phyloP scores from a whole-genome alignment of 2,113 vertebrate species.

The Microcebus ravelobensis region DNA sequence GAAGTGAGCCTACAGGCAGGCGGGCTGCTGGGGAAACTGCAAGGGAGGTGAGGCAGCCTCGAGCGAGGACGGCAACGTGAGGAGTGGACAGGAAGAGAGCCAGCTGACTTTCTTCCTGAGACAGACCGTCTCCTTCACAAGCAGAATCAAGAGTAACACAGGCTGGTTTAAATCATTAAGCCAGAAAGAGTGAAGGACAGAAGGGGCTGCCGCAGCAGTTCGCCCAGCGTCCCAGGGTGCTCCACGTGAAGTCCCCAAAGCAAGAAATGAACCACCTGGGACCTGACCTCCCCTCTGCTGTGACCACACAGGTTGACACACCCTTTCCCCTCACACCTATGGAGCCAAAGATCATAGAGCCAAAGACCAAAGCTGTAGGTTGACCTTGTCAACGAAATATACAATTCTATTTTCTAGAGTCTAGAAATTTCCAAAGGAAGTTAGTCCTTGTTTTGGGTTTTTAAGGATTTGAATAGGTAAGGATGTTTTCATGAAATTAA shows the following conservation, averaged over 20 bases:
- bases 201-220: not conserved
- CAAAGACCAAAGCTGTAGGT: not conserved
- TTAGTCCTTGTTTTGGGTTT: not conserved
- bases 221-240: not conserved
- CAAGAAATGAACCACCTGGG: not conserved
- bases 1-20: not conserved
- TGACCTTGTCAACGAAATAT: not conserved
- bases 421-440: not conserved
- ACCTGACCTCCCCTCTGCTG: not conserved
- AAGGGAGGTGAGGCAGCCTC: not conserved
- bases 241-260: not conserved
- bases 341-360: not conserved
- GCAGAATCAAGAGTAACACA: not conserved
- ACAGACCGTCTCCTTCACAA: not conserved
- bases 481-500: conserved; percentile 16
- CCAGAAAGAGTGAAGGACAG: not conserved
- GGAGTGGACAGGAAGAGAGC: not conserved
- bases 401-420: not conserved
- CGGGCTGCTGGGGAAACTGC: not conserved
- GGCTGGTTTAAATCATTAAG: not conserved
- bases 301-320: not conserved
- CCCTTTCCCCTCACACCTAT: not conserved
- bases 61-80: not conserved
- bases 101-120: not conserved
- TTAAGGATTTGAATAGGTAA: not conserved